Evolutionary conservation across 2,113 vertebrate species (phyloP), one percentile per base, ranked within the genome.

Genomic region (Amblyopsis rosae): DNA sequence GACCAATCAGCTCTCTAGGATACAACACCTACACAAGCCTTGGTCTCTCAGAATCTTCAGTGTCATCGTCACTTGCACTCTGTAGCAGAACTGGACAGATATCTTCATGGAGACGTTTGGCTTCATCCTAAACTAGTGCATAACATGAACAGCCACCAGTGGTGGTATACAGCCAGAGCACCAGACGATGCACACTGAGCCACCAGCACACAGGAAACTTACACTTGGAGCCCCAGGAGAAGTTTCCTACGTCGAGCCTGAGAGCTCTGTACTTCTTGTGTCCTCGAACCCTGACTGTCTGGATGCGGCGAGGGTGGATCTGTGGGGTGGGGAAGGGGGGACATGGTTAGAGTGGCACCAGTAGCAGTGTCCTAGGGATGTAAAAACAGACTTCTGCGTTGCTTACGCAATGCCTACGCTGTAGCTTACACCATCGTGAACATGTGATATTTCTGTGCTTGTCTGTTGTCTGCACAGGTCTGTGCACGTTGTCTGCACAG

Each of bases 221-320:
- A 98, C 97, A 98, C 70, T 99, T 97, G 0, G 97, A 99, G 3
- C 98, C 97, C 98, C 98, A 99, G 26, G 98, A 96, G 88, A 96
- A 98, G 91, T 99, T 99, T 4, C 98, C 98, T 4, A 92, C 93
- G 9, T 98, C 98, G 68, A 99, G 54, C 55, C 97, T 94, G 77
- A 99, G 91, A 58, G 98, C 97, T 0, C 96, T 92, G 78, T 98
- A 99, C 74, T 99, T 99, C 91, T 98, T 98, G 83, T 99, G 98
- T 11, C 98, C 96, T 9, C 96, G 95, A 15, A 98, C 96, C 33
- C 98, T 94, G 77, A 99, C 95, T 0, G 96, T 98, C 65, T 99
- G 97, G 87, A 99, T 98, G 6, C 96, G 94, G 6, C 96, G 95
- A 0, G 95, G 82, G 45, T 96, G 97, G 16, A 99, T 96, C 98